Conservation (phyloP, 2,797 vertebrate species). For the Xyrichtys novacula region DNA sequence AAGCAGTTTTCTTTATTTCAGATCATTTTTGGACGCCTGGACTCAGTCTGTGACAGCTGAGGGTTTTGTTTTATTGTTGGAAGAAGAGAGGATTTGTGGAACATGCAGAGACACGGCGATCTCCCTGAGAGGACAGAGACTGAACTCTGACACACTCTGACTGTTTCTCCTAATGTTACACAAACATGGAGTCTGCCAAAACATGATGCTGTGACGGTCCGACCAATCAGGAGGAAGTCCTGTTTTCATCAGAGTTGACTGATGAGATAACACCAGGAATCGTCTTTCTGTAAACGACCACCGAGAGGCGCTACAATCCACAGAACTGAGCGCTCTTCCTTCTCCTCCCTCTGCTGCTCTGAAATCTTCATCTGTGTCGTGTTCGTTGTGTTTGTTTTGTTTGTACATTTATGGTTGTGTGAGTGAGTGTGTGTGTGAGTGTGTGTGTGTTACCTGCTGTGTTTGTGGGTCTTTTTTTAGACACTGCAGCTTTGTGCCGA, state of each 20-base stretch:
- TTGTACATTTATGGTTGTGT: neutral
- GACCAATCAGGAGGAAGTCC: neutral
- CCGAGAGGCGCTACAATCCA: constrained; percentile 18
- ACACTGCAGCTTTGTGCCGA: constrained; percentile 51
- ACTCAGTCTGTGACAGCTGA: too few species aligned
- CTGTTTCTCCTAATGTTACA: constrained; percentile 15
- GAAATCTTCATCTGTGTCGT: neutral
- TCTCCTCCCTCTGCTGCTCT: too few species aligned
- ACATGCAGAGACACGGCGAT: neutral
- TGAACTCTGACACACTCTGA: neutral
- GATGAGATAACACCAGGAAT: too few species aligned
- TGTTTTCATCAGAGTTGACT: neutral
- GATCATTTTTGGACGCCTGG: too few species aligned
- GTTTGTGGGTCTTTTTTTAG: constrained; percentile 20
- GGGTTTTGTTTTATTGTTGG: neutral
- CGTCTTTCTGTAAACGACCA: constrained; percentile 8
- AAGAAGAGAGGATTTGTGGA: neutral
- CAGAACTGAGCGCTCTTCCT: neutral
- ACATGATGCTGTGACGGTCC: neutral
- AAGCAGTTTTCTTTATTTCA: neutral
- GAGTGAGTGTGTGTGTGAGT: neutral
- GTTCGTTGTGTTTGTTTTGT: neutral
- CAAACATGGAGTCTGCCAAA: constrained; percentile 20
- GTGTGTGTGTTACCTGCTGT: constrained; percentile 28
- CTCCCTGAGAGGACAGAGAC: neutral